Conservation (phyloP, 2,888 invertebrate species). For the Tenthredo livida region DNA sequence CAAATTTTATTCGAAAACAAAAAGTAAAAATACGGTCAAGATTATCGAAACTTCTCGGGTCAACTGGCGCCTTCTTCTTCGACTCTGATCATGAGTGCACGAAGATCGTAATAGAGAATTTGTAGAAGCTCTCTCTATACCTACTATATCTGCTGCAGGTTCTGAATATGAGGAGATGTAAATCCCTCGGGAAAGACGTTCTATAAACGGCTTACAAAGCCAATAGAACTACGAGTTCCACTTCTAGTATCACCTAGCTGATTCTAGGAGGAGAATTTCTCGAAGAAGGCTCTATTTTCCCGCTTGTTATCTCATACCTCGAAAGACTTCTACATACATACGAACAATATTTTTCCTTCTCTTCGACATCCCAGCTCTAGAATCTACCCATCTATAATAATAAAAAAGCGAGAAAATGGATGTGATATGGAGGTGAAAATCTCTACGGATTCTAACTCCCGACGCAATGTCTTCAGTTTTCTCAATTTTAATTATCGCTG, state of each 20-base stretch:
- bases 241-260: neutral
- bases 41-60: neutral
- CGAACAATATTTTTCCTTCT: neutral
- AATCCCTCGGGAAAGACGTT: slow-evolving; percentile 24
- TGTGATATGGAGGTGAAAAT: neutral
- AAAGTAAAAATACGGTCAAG: too few relatives aligned
- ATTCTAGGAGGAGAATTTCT: neutral
- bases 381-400: neutral
- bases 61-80: neutral
- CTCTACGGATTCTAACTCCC: neutral
- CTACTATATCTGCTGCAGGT: neutral
- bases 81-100: neutral
- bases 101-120: neutral
- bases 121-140: too few relatives aligned
- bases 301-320: neutral
- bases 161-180: slow-evolving; percentile 24
- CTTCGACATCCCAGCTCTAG: neutral
- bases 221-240: slow-evolving; percentile 14
- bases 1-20: too few relatives aligned
- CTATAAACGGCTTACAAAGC: slow-evolving; percentile 42
- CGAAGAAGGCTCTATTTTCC: neutral
- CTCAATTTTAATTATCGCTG: neutral
- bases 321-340: neutral
- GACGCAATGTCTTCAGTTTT: neutral
- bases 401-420: neutral